A percentile compares a stretch with the other conserved stretches of the same genome.
These are phyloP conservation scores for Sebastes kiyomatsui DNA, from an alignment of 2,797 vertebrate genomes.

Conservation along the genomic window DNA sequence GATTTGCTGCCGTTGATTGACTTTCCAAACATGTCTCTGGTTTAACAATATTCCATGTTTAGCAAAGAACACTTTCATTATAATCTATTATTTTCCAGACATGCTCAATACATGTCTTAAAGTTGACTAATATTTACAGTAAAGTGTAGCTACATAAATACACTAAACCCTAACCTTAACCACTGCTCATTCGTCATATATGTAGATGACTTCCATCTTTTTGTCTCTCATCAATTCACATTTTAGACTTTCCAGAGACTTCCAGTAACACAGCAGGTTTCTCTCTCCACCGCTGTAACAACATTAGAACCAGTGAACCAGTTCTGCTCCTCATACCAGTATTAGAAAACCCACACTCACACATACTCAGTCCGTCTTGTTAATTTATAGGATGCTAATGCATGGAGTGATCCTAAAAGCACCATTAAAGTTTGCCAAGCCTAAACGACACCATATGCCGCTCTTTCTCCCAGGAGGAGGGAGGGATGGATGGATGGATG, in stretches of 20 bases:
- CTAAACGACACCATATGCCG: slow-evolving; percentile 76
- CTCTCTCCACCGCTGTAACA: neutral
- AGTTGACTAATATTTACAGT: neutral
- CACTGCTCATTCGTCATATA: neutral
- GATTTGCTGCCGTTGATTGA: neutral
- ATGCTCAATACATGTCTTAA: neutral
- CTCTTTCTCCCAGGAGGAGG: slow-evolving; percentile 49
- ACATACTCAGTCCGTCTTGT: neutral
- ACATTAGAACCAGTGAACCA: neutral
- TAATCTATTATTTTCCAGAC: neutral
- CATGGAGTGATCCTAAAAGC: slow-evolving; percentile 68
- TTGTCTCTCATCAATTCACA: neutral
- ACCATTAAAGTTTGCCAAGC: slow-evolving; percentile 70
- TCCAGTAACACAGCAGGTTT: neutral
- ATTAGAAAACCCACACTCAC: neutral
- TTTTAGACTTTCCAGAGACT: neutral
- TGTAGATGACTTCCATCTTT: neutral
- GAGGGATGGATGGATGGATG: neutral
- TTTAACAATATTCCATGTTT: neutral
- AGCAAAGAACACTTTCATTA: neutral
- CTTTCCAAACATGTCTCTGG: neutral
- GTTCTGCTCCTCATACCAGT: neutral
- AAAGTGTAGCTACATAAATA: neutral
- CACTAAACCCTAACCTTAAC: neutral
- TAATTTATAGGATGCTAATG: slow-evolving; percentile 74